Percentiles rank a stretch among this genome's conserved stretches.
phyloP scores from a whole-genome alignment of 2,113 vertebrate species.

The Oophaga pumilio region DNA sequence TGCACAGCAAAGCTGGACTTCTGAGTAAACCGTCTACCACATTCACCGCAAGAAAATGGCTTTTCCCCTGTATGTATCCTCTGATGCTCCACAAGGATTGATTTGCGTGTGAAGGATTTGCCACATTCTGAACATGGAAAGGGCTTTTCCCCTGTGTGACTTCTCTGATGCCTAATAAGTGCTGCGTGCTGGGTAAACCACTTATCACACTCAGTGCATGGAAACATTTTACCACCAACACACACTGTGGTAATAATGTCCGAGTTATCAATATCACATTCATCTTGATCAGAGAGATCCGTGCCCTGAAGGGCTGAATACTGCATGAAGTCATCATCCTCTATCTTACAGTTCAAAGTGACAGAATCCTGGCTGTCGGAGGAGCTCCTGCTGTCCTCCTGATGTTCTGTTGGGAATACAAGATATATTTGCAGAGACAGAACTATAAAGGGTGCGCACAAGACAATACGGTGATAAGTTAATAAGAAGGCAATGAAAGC shows the following conservation, averaged over 20 bases:
- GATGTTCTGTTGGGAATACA: not conserved
- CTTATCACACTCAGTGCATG: constrained; percentile 85
- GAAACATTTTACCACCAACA: constrained; percentile 47
- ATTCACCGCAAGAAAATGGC: not conserved
- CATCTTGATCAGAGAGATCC: not conserved
- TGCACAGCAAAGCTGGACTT: constrained; percentile 13
- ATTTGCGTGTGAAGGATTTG: constrained; percentile 5
- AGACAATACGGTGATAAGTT: no score
- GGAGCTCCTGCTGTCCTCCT: not conserved
- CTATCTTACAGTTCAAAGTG: constrained; percentile 3
- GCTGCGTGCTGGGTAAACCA: constrained; percentile 75
- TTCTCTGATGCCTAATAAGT: constrained; percentile 9
- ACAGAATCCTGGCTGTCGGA: not conserved
- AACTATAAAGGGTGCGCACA: no score
- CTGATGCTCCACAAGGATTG: constrained; percentile 10
- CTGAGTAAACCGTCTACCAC: constrained; percentile 1
- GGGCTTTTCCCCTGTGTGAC: not conserved
- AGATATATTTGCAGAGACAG: not conserved
- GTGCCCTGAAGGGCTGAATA: not conserved
- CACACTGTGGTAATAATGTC: not conserved
- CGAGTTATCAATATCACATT: not conserved
- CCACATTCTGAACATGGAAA: constrained; percentile 13
- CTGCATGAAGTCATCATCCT: not conserved
- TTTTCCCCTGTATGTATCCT: constrained; percentile 7
- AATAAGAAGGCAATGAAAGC: no score